A percentile compares a stretch with the other conserved stretches of the same genome.
Conservation (phyloP, 2,888 invertebrate genomes). For the Leptinotarsa rubiginosa region DNA sequence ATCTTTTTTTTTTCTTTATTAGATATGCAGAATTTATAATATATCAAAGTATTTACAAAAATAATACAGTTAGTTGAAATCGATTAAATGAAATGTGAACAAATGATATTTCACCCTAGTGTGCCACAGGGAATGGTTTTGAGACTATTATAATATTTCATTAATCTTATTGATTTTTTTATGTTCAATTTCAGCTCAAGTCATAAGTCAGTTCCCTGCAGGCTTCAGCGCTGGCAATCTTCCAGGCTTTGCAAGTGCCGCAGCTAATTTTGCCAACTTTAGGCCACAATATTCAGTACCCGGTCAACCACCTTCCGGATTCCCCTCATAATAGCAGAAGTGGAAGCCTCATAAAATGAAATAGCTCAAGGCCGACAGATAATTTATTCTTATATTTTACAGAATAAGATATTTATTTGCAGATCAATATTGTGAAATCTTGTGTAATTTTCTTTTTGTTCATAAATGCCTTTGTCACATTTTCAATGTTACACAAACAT, state of each 20-base stretch:
- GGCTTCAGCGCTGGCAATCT: slow-evolving; percentile 82
- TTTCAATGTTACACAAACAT: not conserved
- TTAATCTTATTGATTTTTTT: too few relatives aligned
- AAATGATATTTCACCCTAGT: too few relatives aligned
- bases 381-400: slow-evolving; percentile 20
- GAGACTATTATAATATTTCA: too few relatives aligned
- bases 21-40: too few relatives aligned
- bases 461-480: slow-evolving; percentile 8
- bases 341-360: slow-evolving; percentile 19
- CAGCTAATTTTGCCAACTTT: slow-evolving; percentile 89
- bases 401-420: slow-evolving; percentile 25
- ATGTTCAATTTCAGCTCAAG: slow-evolving; percentile 70
- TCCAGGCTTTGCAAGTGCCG: slow-evolving; percentile 79
- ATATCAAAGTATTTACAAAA: too few relatives aligned
- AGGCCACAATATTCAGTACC: slow-evolving; percentile 88
- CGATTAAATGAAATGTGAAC: too few relatives aligned
- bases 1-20: too few relatives aligned
- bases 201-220: slow-evolving; percentile 86
- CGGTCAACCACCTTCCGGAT: slow-evolving; percentile 69
- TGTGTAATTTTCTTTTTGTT: not conserved
- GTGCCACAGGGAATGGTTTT: too few relatives aligned
- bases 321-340: slow-evolving; percentile 60
- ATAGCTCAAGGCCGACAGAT: slow-evolving; percentile 14
- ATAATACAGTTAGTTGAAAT: too few relatives aligned
- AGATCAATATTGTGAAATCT: slow-evolving; percentile 10